Base-by-base conservation (phyloP, 2,888 invertebrate species). In the Drosophila sordidula region DNA sequence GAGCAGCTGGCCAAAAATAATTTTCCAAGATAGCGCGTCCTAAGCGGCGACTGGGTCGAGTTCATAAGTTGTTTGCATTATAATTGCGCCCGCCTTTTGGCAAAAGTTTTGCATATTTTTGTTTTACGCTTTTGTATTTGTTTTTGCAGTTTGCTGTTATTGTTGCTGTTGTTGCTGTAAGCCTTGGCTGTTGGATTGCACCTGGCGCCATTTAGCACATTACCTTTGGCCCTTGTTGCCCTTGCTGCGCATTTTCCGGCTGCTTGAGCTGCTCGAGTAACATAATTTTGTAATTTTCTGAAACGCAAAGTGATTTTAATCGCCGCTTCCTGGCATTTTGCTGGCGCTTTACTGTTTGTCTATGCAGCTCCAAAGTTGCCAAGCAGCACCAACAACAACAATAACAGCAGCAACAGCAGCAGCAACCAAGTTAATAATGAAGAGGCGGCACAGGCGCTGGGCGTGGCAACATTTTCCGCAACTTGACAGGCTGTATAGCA, bases 241-340 rank as follows among this genome's bases (percentile, higher is more conserved):
- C 14, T 25, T 36, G 45, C 16, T 63, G 80, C 61, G 66, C 80
- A 82, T 69, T 88, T 83, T 82, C 86, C 86, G 83, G 71, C 68
- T 79, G 81, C 75, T 65, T 72, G 70, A 50, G 71, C 61, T 66
- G 80, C 70, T 70, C 54, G 71, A 79, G 76, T 72, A 75, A 78
- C 83, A 81, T 80, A 77, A 86, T 88, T 88, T 83, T 64, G 78
- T 83, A 78, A 84, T 89, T 85, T 87, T 57, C 70, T 55, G 65
- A 68, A 82, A 80, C 72, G 74, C 71, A 80, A 84, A 89, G 75
- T 78, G 88, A 87, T 84, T 90, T 90, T 82, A 89, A 89, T 88
- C 84, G 79, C 55, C 44, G 71, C 72, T 90, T 80, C 78, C 80
- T 75, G 75, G 49, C 69, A 68, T 52, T 74, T 58, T 42, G 50